phyloP scores from a whole-genome alignment of 2,888 invertebrate species.

The Minunthozetes semirufus region DNA sequence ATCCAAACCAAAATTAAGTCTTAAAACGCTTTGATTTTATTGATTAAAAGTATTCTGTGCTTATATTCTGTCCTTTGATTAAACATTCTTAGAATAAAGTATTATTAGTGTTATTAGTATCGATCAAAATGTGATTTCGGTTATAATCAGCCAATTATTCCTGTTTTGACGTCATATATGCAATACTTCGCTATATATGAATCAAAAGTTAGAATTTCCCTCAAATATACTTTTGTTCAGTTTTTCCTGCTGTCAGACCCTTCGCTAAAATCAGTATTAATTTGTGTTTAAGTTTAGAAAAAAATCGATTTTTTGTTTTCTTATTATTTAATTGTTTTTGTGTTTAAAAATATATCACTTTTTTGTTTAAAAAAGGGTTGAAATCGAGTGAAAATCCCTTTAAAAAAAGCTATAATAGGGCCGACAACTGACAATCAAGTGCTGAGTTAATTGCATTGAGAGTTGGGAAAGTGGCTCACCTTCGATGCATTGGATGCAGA shows the following conservation, averaged over 20 bases:
- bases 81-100: too few species aligned
- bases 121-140: background rate
- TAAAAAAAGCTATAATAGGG: too few species aligned
- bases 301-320: background rate
- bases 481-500: background rate
- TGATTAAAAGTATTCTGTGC: too few species aligned
- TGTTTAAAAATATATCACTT: too few species aligned
- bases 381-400: too few species aligned
- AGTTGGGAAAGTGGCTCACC: slow-evolving; percentile 11
- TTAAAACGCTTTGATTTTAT: too few species aligned
- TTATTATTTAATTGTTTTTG: background rate
- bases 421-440: background rate
- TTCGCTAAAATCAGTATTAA: background rate
- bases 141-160: slow-evolving; percentile 5
- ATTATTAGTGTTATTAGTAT: too few species aligned
- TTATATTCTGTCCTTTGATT: too few species aligned
- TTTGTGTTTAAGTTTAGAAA: background rate
- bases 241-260: background rate
- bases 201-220: background rate
- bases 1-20: too few species aligned
- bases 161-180: slow-evolving; percentile 4
- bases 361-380: too few species aligned
- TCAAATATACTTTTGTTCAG: background rate
- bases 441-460: background rate
- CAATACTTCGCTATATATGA: background rate